Conservation (phyloP, 2,113 vertebrate species). For the Mus spicilegus region DNA sequence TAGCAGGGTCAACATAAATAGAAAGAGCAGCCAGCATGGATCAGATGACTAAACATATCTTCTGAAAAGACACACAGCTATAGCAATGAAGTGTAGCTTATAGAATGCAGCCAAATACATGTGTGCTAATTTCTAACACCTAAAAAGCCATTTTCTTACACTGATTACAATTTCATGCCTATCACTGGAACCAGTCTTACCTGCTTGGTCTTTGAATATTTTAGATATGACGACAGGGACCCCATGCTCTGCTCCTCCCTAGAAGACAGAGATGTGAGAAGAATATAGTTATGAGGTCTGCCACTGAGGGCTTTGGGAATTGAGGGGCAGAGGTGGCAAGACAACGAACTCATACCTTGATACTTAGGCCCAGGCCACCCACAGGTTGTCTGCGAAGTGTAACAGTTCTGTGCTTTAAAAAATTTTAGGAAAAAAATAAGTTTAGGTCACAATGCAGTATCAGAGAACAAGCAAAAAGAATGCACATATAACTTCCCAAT, state of each 20-base stretch:
- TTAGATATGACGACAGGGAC: slow-evolving; percentile 97
- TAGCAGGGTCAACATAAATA: background rate
- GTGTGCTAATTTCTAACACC: background rate
- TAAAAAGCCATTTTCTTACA: too few relatives aligned
- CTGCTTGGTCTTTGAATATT: slow-evolving; percentile 97
- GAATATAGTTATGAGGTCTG: slow-evolving; percentile 16
- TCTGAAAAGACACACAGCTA: background rate
- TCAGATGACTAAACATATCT: background rate
- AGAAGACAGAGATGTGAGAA: slow-evolving; percentile 77
- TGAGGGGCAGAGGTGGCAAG: background rate
- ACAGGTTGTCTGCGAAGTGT: slow-evolving; percentile 93
- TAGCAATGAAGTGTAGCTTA: background rate
- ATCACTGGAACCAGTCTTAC: slow-evolving; percentile 85
- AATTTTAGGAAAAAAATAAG: slow-evolving; percentile 86
- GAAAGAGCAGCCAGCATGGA: background rate
- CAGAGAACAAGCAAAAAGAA: background rate
- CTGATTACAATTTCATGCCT: too few relatives aligned
- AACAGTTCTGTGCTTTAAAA: slow-evolving; percentile 99
- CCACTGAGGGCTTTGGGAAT: background rate
- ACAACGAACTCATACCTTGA: slow-evolving; percentile 91
- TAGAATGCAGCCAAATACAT: background rate
- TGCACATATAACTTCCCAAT: background rate
- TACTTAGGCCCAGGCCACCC: slow-evolving; percentile 96
- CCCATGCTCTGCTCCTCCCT: slow-evolving; percentile 96
- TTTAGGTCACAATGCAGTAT: slow-evolving; percentile 84